Conservation (phyloP, 2,113 vertebrate species). For the Colossoma macropomum region DNA sequence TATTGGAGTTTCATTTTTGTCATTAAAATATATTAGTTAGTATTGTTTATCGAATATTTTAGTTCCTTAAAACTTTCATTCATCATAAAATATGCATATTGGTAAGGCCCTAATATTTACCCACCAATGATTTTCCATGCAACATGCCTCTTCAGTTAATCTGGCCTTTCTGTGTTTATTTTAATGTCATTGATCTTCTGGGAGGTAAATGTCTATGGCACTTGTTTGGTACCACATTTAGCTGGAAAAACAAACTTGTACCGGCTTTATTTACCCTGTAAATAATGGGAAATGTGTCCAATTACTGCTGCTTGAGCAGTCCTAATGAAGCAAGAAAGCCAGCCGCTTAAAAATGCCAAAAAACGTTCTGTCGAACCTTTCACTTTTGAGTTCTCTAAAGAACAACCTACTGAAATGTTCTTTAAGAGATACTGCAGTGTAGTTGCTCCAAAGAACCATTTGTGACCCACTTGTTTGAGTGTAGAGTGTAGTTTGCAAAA, state of each 20-base stretch:
- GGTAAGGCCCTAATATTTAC: neutral
- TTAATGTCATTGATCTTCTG: constrained; percentile 5
- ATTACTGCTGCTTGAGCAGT: constrained; percentile 1
- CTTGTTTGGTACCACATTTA: neutral
- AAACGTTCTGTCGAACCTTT: neutral
- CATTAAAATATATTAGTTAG: too few relatives aligned
- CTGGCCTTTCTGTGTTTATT: neutral
- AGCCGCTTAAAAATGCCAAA: neutral
- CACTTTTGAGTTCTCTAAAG: neutral
- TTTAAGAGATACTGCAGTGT: too few relatives aligned
- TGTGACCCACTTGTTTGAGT: too few relatives aligned
- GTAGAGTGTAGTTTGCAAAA: too few relatives aligned
- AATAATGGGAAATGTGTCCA: neutral
- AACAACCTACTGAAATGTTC: too few relatives aligned
- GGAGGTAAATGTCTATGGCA: neutral
- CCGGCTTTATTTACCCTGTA: neutral
- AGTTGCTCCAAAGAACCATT: too few relatives aligned
- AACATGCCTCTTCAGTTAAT: neutral
- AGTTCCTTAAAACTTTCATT: too few relatives aligned
- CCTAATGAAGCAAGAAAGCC: neutral
- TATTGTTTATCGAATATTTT: too few relatives aligned
- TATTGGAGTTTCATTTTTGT: too few relatives aligned
- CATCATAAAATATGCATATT: neutral
- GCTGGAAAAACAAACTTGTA: constrained; percentile 24
- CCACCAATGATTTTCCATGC: neutral